Evolutionary conservation across 2,797 vertebrate species (phyloP), one percentile per base, ranked within the genome.

Genomic region (Mus spretus): DNA sequence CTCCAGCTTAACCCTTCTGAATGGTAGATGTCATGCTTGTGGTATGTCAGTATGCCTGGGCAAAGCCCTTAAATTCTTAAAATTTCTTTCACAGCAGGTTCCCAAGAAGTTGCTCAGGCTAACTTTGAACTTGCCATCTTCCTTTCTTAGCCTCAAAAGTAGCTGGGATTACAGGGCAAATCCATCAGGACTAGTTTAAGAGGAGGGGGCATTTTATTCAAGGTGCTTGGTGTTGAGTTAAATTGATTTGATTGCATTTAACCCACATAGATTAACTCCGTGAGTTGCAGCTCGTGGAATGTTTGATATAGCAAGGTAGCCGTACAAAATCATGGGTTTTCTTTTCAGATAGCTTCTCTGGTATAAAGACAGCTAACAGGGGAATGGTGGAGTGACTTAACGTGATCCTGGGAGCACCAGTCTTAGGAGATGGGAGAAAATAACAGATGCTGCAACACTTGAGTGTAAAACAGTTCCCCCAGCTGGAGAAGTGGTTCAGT

Each of bases 221-320:
- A 82, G 34, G n/a, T 75, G 96, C 72, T 31, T 79, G 89, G 75
- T 70, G 63, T 74, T 93, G 61, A 82, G 53, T 86, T 95, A 80
- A 83, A 80, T 40, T 61, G 37, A 50, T 44, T 65, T 59, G 59
- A 79, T 37, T 72, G 15, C 3, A 37, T 88, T 75, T 61, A 82
- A 61, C 11, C 70, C 78, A 37, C 37, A 55, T 19, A 5, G 34
- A 74, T 50, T 50, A 79, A 50, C 50, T 50, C 50, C 50, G 9
- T 12, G 50, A 50, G 50, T 50, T 50, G 50, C 90, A 72, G 1
- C 28, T 11, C 22, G 74, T 44, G 26, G 15, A 92, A 4, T 47
- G 74, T 50, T 89, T 40, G n/a, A 17, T 26, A 65, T 24, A 84
- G 55, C 37, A 77, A 89, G 65, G 40, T 83, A 40, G 63, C 26